A percentile compares a stretch with the other conserved stretches of the same genome.
phyloP scores from a whole-genome alignment of 2,797 vertebrate species.

The Microcaecilia unicolor region DNA sequence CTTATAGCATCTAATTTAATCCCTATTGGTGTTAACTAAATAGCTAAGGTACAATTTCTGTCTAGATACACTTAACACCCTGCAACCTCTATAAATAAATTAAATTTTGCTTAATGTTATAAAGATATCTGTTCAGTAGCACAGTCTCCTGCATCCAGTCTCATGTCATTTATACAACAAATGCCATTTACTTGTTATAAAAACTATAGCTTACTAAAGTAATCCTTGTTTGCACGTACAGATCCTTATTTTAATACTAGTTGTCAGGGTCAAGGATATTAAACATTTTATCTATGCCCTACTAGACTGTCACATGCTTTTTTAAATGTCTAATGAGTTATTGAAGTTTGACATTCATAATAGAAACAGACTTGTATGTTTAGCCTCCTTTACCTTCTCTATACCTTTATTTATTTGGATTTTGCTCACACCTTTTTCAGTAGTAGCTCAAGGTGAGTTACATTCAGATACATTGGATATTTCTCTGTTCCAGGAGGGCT shows the following conservation, averaged over 20 bases:
- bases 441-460: too few species aligned
- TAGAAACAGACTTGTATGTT: too few species aligned
- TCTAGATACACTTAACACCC: slow-evolving; percentile 55
- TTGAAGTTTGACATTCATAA: too few species aligned
- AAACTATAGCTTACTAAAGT: slow-evolving; percentile 56
- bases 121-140: slow-evolving; percentile 51
- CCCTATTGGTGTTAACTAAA: slow-evolving; percentile 59
- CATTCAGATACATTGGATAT: too few species aligned
- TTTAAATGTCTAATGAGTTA: too few species aligned
- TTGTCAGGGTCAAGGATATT: too few species aligned
- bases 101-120: slow-evolving; percentile 60
- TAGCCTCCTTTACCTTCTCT: too few species aligned
- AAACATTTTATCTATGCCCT: too few species aligned
- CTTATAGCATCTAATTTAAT: slow-evolving; percentile 62
- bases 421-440: too few species aligned
- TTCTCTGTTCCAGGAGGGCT: too few species aligned
- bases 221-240: slow-evolving; percentile 47
- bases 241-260: slow-evolving; percentile 28
- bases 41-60: slow-evolving; percentile 55
- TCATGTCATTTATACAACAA: slow-evolving; percentile 54
- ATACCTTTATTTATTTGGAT: too few species aligned
- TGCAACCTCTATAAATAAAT: slow-evolving; percentile 56
- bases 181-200: slow-evolving; percentile 55
- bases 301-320: too few species aligned
- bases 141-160: slow-evolving; percentile 54